A percentile compares a stretch with the other conserved stretches of the same genome.
These are phyloP conservation scores for Neopipo cinnamomea DNA, from an alignment of 2,113 vertebrate genomes.

Conservation along the genomic window DNA sequence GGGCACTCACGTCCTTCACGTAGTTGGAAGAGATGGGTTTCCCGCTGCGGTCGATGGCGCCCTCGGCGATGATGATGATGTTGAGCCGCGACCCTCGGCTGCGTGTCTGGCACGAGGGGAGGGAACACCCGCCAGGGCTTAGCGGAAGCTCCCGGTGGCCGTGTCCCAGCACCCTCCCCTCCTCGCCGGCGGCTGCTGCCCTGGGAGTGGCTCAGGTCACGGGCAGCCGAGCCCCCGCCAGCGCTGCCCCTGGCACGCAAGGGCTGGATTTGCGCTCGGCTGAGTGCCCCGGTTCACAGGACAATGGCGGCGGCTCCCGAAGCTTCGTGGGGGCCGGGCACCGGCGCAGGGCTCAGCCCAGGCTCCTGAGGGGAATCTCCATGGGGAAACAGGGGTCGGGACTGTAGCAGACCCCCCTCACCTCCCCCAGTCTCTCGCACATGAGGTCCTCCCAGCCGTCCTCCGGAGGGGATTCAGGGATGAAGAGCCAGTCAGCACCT, in stretches of 20 bases:
- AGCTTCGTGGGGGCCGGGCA: background rate
- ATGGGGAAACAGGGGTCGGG: background rate
- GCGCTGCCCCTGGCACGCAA: background rate
- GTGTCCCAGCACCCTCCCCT: background rate
- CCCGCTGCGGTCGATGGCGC: conserved; percentile 83
- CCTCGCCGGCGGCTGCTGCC: rapidly evolving
- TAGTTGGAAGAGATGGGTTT: conserved; percentile 87
- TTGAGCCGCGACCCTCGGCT: conserved; percentile 88
- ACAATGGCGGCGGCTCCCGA: background rate
- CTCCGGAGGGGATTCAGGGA: conserved; percentile 87
- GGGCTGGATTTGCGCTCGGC: background rate
- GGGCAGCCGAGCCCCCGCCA: background rate
- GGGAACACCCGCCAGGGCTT: rapidly evolving
- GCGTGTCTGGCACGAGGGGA: conserved; percentile 76
- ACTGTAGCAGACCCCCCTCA: background rate
- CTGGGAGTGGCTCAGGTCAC: background rate
- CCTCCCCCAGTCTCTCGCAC: conserved; percentile 86
- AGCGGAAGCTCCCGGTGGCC: rapidly evolving
- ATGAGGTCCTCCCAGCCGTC: conserved; percentile 91
- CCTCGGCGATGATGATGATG: conserved; percentile 92
- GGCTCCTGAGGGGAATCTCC: rapidly evolving
- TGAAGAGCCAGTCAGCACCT: conserved; percentile 94
- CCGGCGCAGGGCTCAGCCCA: rapidly evolving
- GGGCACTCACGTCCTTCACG: conserved; percentile 81
- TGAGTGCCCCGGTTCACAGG: background rate